These are phyloP conservation scores for Drosophila algonquin DNA, from an alignment of 2,888 invertebrate species.

Conservation along the genomic window DNA sequence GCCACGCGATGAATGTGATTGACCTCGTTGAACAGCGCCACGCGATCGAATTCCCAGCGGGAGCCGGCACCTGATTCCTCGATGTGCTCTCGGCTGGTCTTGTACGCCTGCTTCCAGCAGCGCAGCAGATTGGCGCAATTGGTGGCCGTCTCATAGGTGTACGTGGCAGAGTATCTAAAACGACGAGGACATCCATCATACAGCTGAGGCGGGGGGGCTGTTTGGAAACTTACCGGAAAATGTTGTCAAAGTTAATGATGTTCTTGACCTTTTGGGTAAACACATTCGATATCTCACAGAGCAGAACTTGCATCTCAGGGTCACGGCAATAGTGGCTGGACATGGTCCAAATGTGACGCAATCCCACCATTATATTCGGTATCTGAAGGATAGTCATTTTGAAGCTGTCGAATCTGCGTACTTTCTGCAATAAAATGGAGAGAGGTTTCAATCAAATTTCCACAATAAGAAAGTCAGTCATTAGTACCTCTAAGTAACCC, in stretches of 20 bases:
- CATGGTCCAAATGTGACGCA: conserved; percentile 96
- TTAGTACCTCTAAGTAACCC: conserved; percentile 83
- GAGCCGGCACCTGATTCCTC: conserved; percentile 93
- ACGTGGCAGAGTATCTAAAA: conserved; percentile 75
- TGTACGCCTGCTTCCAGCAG: conserved; percentile 87
- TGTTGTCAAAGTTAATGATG: conserved; percentile 88
- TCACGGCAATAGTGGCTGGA: conserved; percentile 93
- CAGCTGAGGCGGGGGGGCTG: not conserved
- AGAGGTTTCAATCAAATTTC: not conserved
- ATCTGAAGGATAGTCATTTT: conserved; percentile 89
- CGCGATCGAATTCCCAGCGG: conserved; percentile 96
- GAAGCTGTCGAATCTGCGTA: conserved; percentile 89
- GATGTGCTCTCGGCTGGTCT: conserved; percentile 91
- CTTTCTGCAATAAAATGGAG: conserved; percentile 85
- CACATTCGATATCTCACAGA: conserved; percentile 93
- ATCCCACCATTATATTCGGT: conserved; percentile 91
- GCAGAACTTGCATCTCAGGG: conserved; percentile 92
- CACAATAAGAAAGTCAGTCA: no score
- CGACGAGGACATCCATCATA: not conserved
- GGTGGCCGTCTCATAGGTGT: conserved; percentile 81
- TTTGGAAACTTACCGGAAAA: conserved; percentile 88
- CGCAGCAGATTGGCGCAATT: conserved; percentile 82
- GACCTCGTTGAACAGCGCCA: conserved; percentile 91
- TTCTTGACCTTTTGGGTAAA: conserved; percentile 90
- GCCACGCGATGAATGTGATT: conserved; percentile 94